Evolutionary conservation across 1,140 invertebrate genomes (phyloP), one percentile per base, ranked within the genome.

Genomic region (Odontomachus brunneus): DNA sequence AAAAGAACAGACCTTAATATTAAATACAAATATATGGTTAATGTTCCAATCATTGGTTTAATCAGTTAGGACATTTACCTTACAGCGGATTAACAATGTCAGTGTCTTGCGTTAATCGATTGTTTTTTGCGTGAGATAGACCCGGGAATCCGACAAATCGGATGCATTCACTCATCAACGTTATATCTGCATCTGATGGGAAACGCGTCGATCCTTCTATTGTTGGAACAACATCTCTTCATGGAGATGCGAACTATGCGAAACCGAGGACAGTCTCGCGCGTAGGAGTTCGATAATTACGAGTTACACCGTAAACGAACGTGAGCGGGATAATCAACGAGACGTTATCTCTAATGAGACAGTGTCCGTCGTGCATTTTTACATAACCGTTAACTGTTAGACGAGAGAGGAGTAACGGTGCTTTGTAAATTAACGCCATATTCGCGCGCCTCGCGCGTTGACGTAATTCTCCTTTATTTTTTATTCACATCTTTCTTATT

Each of bases 381-480:
- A 80, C 75, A 57, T 80, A 57, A 80, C 17, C 14, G 75, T 71
- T 71, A 53, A 55, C 44, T 78, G 51, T 69, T 59, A 57, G 19
- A 1, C 19, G 53, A 19, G 66, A 55, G 22, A 57, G 15, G 57
- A 69, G 51, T 78, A 57, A 69, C 63, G 51, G 51, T 71, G 9
- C 33, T 80, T 80, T 29, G 15, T 5, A 65, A 76, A 76, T 65
- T 69, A 78, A 78, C 49, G 33, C 44, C 65, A 63, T 71, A 80
- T 55, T 48, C 44, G 33, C 17, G 65, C 29, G 38, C n/a, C n/a
- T 44, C 38, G 29, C n/a, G n/a, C n/a, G 19, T 22, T 80, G 75
- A 80, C 48, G 75, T 44, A 80, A 80, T 44, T 4, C 38, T 4
- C 38, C 0, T 44, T 44, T 44, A 7, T 44, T 44, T 44, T 44